Conservation (phyloP, 2,888 invertebrate genomes). For the Sinhomidia bicolor region DNA sequence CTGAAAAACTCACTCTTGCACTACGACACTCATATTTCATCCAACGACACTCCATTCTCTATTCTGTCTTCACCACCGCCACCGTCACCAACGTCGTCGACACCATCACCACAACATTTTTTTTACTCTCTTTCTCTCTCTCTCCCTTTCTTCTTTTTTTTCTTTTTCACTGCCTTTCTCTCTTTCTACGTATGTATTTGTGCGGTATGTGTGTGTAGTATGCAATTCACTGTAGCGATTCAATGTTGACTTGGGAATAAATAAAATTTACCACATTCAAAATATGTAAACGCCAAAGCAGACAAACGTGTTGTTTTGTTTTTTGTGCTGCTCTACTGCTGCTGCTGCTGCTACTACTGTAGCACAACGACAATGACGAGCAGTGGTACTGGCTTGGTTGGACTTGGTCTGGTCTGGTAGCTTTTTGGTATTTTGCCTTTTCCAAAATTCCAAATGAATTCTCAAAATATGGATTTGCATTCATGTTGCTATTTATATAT, state of each 20-base stretch:
- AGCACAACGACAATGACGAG: slow-evolving; percentile 36
- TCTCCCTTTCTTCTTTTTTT: too few species aligned
- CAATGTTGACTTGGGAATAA: slow-evolving; percentile 44
- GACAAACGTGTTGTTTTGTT: background rate
- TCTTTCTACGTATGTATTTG: too few species aligned
- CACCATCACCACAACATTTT: slow-evolving; percentile 49
- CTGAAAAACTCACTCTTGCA: slow-evolving; percentile 53
- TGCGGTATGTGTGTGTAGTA: background rate
- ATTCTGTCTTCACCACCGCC: slow-evolving; percentile 50
- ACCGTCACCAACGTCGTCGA: slow-evolving; percentile 12
- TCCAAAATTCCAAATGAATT: background rate
- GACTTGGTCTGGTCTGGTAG: too few species aligned
- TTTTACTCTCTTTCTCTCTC: slow-evolving; percentile 26
- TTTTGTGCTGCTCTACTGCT: too few species aligned
- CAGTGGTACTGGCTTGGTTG: background rate
- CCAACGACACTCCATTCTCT: slow-evolving; percentile 69
- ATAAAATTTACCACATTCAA: slow-evolving; percentile 35
- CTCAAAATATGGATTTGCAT: background rate
- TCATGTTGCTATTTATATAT: too few species aligned
- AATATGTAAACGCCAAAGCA: background rate
- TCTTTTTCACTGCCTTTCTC: slow-evolving; percentile 30
- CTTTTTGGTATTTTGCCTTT: background rate
- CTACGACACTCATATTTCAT: slow-evolving; percentile 73
- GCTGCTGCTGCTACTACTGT: too few species aligned
- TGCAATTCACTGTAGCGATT: slow-evolving; percentile 38